Percentiles rank a stretch among this genome's conserved stretches.
These are phyloP conservation scores for Sebastes schlegelii DNA, from an alignment of 2,113 vertebrate genomes.

Conservation along the genomic window DNA sequence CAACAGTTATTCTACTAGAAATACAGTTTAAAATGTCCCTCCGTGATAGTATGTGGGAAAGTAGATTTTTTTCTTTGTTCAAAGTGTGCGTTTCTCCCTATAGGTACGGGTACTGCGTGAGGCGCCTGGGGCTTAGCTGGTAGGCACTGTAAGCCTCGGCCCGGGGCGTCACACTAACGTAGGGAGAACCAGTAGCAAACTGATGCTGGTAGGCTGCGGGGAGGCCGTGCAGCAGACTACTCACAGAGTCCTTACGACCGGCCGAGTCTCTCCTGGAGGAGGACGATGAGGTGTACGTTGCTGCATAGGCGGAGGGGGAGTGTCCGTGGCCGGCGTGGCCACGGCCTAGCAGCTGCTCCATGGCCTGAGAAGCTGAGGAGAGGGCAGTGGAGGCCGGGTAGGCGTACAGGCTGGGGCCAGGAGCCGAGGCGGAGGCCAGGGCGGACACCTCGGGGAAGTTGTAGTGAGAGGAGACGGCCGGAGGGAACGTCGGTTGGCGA, in stretches of 20 bases:
- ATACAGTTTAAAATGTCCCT: slow-evolving; percentile 58
- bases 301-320: slow-evolving; percentile 89
- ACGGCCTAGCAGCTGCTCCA: slow-evolving; percentile 94
- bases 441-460: slow-evolving; percentile 89
- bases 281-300: slow-evolving; percentile 82
- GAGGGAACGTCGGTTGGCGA: slow-evolving; percentile 93
- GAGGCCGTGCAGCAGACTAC: slow-evolving; percentile 92
- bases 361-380: slow-evolving; percentile 92
- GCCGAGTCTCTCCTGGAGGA: slow-evolving; percentile 79
- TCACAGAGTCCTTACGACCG: slow-evolving; percentile 90
- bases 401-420: slow-evolving; percentile 88
- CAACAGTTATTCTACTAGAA: slow-evolving; percentile 48
- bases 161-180: slow-evolving; percentile 93
- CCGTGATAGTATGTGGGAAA: slow-evolving; percentile 49
- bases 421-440: slow-evolving; percentile 85
- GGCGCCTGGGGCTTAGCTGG: slow-evolving; percentile 95
- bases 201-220: slow-evolving; percentile 96
- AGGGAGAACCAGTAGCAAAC: slow-evolving; percentile 92
- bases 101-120: slow-evolving; percentile 97
- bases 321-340: slow-evolving; percentile 84
- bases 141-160: slow-evolving; percentile 96
- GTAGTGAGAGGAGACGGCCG: slow-evolving; percentile 90
- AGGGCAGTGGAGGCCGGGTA: slow-evolving; percentile 93
- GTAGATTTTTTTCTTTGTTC: slow-evolving; percentile 29
- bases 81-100: slow-evolving; percentile 44